These are phyloP conservation scores for Brachionus sp. DNA, from an alignment of 1,140 invertebrate genomes.

Conservation along the genomic window DNA sequence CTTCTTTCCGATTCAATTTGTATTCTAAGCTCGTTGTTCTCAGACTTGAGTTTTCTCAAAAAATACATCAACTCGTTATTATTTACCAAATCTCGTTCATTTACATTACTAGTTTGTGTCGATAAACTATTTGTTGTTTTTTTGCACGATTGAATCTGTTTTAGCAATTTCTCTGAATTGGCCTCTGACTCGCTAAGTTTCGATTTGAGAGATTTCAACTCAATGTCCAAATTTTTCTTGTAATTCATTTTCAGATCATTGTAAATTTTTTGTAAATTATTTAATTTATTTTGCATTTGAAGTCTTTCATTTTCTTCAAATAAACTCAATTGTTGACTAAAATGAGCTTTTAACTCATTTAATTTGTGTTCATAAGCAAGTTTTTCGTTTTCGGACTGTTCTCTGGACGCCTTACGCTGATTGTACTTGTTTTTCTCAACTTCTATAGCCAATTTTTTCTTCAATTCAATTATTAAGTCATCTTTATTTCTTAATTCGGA, in stretches of 20 bases:
- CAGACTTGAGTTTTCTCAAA: constrained; percentile 37
- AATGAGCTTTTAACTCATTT: constrained; percentile 23
- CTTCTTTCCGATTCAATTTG: constrained; percentile 23
- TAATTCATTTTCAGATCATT: constrained; percentile 41
- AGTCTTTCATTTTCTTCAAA: constrained; percentile 40
- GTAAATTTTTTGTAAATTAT: constrained; percentile 34
- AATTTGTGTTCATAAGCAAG: constrained; percentile 23
- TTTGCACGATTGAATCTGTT: background rate
- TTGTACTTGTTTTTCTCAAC: constrained; percentile 7
- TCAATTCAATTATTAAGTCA: background rate
- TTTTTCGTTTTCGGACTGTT: constrained; percentile 1
- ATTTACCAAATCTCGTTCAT: background rate
- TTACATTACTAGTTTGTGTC: background rate
- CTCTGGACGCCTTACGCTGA: background rate
- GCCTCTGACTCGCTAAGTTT: constrained; percentile 14
- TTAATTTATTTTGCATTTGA: constrained; percentile 38
- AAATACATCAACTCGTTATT: constrained; percentile 6
- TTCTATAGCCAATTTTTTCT: background rate
- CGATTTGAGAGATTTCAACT: background rate
- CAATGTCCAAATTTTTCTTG: constrained; percentile 11
- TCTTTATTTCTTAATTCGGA: background rate
- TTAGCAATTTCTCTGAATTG: background rate
- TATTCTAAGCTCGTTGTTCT: constrained; percentile 4
- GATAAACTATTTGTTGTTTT: background rate
- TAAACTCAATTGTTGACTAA: constrained; percentile 26